Percentiles rank a stretch among this genome's conserved stretches.
Evolutionary conservation across 2,797 vertebrate genomes (phyloP).

Genomic region (Denticeps clupeoides): DNA sequence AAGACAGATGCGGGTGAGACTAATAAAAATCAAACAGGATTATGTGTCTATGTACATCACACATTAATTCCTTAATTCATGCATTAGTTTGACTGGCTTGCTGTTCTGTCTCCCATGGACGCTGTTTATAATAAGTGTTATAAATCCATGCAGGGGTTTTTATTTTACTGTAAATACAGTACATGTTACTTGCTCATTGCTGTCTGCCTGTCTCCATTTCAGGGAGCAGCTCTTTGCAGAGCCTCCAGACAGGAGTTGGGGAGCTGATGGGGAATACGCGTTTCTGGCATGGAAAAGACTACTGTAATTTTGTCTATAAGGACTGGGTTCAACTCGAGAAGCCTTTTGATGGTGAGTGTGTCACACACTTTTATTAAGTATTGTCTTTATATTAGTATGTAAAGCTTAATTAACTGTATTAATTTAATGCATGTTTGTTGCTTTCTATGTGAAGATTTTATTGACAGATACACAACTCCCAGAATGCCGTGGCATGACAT

Average conservation of each 20-base stretch:
- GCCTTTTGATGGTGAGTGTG: constrained; percentile 90
- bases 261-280: constrained; percentile 85
- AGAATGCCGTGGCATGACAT: constrained; percentile 99
- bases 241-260: constrained; percentile 77
- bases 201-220: constrained; percentile 3
- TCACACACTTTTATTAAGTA: background rate
- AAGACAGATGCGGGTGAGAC: too few species aligned
- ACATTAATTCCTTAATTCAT: too few species aligned
- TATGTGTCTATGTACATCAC: too few species aligned
- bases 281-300: constrained; percentile 97
- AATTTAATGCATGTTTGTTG: background rate
- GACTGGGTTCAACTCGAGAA: constrained; percentile 97
- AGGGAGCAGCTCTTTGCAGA: constrained; percentile 73
- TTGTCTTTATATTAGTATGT: background rate
- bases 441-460: constrained; percentile 67
- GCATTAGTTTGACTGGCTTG: too few species aligned
- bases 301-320: constrained; percentile 95
- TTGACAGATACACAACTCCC: constrained; percentile 82
- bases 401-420: background rate
- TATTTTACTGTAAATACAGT: background rate
- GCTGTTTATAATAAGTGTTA: too few species aligned
- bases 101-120: too few species aligned
- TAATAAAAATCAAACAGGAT: too few species aligned
- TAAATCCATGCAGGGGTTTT: too few species aligned
- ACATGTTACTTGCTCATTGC: background rate